These are phyloP conservation scores for Stenodema calcarata DNA, from an alignment of 2,888 invertebrate genomes.

Conservation along the genomic window DNA sequence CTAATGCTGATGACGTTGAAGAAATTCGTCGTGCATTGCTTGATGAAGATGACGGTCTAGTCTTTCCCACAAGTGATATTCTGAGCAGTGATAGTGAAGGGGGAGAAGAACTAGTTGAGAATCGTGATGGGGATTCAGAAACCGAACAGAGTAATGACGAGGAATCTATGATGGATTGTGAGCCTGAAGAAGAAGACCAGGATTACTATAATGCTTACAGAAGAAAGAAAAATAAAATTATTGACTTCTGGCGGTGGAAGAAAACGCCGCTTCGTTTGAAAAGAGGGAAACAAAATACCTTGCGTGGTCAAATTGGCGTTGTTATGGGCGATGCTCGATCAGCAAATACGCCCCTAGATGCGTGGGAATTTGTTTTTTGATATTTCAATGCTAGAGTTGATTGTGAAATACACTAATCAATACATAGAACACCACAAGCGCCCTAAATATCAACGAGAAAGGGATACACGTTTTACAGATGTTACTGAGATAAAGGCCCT, in stretches of 20 bases:
- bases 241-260: neutral
- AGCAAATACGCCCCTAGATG: too few relatives aligned
- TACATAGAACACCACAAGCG: neutral
- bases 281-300: too few relatives aligned
- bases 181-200: neutral
- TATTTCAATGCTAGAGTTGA: neutral
- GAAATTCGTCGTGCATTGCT: neutral
- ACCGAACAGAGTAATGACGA: neutral
- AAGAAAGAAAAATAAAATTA: too few relatives aligned
- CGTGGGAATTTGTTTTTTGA: neutral
- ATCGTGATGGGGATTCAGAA: neutral
- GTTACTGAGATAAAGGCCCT: neutral
- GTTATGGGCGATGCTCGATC: conserved; percentile 22
- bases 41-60: neutral
- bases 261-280: neutral
- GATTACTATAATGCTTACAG: too few relatives aligned
- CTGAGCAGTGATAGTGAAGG: neutral
- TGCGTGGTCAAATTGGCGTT: too few relatives aligned
- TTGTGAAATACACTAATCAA: neutral
- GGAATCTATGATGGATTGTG: neutral
- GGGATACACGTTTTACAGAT: neutral
- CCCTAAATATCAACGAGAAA: neutral
- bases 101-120: neutral
- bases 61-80: neutral
- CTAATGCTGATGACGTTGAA: neutral